Base-by-base conservation (phyloP, 2,888 invertebrate genomes). In the Noctua comes region DNA sequence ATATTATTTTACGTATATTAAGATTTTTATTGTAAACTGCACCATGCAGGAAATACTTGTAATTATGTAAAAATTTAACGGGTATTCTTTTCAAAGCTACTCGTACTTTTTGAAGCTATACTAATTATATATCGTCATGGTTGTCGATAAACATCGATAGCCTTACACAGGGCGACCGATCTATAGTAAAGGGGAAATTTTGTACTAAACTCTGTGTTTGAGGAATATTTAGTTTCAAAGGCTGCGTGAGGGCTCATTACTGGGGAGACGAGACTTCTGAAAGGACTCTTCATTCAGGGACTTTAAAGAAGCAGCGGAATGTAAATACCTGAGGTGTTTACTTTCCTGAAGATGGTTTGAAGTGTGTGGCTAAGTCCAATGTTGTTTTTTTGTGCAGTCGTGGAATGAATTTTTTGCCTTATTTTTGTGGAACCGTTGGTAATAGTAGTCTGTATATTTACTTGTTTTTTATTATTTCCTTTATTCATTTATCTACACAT, bases 171-270 rank as follows among this genome's bases (percentile, higher is more conserved):
- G 10, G 40, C 36, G n/a, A 64, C 51, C 13, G 43, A 59, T 11
- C 21, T 27, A 24, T 16, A 75, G 54, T 43, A 76, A 80, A 79
- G n/a, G 54, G n/a, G 27, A 68, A 59, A 73, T 85, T 80, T 2
- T n/a, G 65, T 69, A 86, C 89, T 76, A 80, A 80, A 86, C 87
- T 88, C 86, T 86, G 78, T 51, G 83, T 89, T 86, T 84, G 80
- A 85, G 75, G 88, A 86, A 88, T 91, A 92, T 92, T 92, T 72
- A 51, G 71, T 82, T 79, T 83, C 82, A 83, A 83, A 82, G 74
- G 74, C 36, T 48, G 27, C 40, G 7, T 69, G 46, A 71, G 21
- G 31, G 46, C 46, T 46, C 79, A 70, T 83, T 72, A 73, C 64
- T 21, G 65, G 18, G 24, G 69, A 73, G 76, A 76, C 64, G 36